phyloP scores from a whole-genome alignment of 2,888 invertebrate species.

The Octonoba sinensis region DNA sequence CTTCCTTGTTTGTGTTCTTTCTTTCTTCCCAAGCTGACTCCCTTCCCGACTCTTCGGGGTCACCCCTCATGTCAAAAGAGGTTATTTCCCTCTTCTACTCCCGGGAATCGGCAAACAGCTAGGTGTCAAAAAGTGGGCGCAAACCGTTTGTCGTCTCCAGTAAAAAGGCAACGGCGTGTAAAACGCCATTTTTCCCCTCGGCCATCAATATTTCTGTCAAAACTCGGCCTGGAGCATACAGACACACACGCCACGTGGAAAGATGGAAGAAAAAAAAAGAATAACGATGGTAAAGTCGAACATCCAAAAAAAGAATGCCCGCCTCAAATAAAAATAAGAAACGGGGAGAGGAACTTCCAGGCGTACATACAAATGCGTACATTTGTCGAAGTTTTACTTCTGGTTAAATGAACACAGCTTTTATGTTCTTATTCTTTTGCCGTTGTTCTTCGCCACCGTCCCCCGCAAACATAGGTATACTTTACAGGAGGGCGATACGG shows the following conservation, averaged over 20 bases:
- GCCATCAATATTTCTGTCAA: constrained; percentile 39
- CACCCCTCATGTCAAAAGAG: constrained; percentile 3
- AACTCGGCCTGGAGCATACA: constrained; percentile 1
- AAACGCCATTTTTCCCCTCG: not conserved
- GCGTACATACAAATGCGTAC: constrained; percentile 36
- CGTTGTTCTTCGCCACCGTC: not conserved
- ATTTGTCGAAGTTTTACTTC: constrained; percentile 40
- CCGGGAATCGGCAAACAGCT: not conserved
- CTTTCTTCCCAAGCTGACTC: too few species aligned
- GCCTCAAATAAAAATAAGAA: not conserved
- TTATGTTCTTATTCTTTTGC: constrained; percentile 17
- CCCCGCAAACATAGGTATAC: constrained; percentile 2
- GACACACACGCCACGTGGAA: not conserved
- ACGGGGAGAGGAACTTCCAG: constrained; percentile 1
- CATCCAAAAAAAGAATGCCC: not conserved
- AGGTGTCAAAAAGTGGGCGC: constrained; percentile 10
- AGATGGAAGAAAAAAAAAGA: constrained; percentile 10
- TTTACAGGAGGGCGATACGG: constrained; percentile 10
- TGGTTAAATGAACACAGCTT: constrained; percentile 20
- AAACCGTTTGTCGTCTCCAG: constrained; percentile 22
- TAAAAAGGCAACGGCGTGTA: constrained; percentile 12
- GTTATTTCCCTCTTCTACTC: constrained; percentile 1
- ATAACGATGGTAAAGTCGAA: constrained; percentile 1
- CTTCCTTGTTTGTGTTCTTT: too few species aligned
- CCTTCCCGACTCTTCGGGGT: too few species aligned